These are phyloP conservation scores for Catocala nupta DNA, from an alignment of 2,888 invertebrate species.

Conservation along the genomic window DNA sequence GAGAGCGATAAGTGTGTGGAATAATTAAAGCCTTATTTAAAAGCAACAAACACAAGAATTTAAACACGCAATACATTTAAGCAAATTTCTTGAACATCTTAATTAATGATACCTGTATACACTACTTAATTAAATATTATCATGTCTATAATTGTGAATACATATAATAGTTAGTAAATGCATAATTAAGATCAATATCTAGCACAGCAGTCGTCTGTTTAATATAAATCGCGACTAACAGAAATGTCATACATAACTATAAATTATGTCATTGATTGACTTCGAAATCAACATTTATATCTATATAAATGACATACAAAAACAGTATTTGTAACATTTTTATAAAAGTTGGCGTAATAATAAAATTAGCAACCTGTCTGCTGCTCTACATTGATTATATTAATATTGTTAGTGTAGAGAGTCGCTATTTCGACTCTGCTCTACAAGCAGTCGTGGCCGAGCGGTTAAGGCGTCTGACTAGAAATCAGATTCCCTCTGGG, in stretches of 20 bases:
- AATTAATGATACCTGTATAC: neutral
- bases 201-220: neutral
- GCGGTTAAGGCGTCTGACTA: slow-evolving; percentile 96
- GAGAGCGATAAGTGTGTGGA: slow-evolving; percentile 39
- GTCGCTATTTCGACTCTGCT: slow-evolving; percentile 75
- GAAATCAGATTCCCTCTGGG: slow-evolving; percentile 96
- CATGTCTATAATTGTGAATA: no score
- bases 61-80: neutral
- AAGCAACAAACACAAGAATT: slow-evolving; percentile 18
- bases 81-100: no score
- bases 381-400: neutral
- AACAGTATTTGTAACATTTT: no score
- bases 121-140: no score
- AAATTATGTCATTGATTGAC: no score
- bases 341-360: no score
- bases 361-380: no score
- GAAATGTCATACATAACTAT: no score
- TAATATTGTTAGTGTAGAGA: neutral
- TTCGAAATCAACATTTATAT: neutral
- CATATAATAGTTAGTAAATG: no score
- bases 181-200: neutral
- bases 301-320: neutral
- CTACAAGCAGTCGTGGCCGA: slow-evolving; percentile 93
- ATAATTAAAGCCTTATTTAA: slow-evolving; percentile 43
- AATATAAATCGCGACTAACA: no score